Percentiles rank a stretch among this genome's conserved stretches.
phyloP scores from a whole-genome alignment of 2,888 invertebrate genomes.

The Bombylius major region DNA sequence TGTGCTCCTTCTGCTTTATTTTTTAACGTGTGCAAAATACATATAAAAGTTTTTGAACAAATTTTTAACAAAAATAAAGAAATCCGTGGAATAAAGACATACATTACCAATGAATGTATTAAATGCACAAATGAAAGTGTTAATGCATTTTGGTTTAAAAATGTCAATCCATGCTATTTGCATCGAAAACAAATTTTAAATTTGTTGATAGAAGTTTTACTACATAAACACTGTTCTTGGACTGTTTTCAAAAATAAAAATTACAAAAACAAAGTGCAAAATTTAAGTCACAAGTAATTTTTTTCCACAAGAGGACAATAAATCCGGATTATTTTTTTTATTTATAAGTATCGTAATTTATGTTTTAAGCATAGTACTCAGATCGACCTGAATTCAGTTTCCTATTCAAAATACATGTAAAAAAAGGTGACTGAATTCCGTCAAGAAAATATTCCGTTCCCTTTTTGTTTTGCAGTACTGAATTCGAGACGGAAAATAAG shows the following conservation, averaged over 20 bases:
- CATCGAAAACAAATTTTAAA: not conserved
- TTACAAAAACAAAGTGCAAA: not conserved
- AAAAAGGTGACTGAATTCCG: no score
- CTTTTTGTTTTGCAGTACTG: no score
- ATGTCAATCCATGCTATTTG: not conserved
- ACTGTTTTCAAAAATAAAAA: not conserved
- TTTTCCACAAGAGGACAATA: no score
- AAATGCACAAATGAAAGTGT: not conserved
- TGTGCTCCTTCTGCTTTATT: conserved; percentile 4
- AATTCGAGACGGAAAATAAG: no score
- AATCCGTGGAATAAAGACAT: not conserved
- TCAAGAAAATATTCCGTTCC: no score
- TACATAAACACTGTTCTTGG: conserved; percentile 2
- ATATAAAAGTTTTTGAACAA: conserved; percentile 2
- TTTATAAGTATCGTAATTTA: no score
- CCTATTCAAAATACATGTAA: no score
- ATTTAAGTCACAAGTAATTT: no score
- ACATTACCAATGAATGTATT: not conserved
- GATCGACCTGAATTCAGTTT: no score
- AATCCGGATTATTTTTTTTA: no score
- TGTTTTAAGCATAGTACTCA: no score
- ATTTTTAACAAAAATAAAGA: no score
- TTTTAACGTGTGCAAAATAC: conserved; percentile 2
- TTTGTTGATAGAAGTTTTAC: not conserved
- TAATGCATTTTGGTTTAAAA: not conserved